A percentile compares a stretch with the other conserved stretches of the same genome.
phyloP scores from a whole-genome alignment of 2,888 invertebrate species.

The Caenorhabditis auriculariae region DNA sequence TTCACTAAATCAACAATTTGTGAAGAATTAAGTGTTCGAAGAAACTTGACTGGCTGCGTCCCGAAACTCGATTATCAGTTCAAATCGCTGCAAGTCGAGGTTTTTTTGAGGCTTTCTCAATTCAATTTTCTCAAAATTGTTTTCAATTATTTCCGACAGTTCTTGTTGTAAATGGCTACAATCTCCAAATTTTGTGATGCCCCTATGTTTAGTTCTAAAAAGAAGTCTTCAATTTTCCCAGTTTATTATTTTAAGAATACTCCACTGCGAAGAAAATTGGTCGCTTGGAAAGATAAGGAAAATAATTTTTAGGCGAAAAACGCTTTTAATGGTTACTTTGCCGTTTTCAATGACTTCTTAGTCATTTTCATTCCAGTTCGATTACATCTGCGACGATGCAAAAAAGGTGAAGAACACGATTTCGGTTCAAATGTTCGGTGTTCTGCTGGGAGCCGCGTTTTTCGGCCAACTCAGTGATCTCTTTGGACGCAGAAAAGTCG shows the following conservation, averaged over 20 bases:
- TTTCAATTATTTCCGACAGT: too few species aligned
- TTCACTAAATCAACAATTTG: slow-evolving; percentile 8
- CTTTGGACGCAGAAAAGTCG: slow-evolving; percentile 39
- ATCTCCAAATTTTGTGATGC: too few species aligned
- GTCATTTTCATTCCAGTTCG: slow-evolving; percentile 37
- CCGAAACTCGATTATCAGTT: slow-evolving; percentile 27
- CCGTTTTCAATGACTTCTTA: background rate
- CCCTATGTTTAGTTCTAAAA: too few species aligned
- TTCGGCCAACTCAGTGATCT: slow-evolving; percentile 52
- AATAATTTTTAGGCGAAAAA: too few species aligned
- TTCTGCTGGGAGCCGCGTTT: slow-evolving; percentile 46
- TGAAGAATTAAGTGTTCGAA: slow-evolving; percentile 3
- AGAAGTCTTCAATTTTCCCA: too few species aligned
- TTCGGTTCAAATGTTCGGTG: slow-evolving; percentile 48
- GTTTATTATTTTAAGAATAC: too few species aligned
- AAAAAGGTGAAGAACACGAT: slow-evolving; percentile 41
- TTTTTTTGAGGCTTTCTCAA: background rate
- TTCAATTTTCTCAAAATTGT: background rate
- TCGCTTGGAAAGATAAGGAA: too few species aligned
- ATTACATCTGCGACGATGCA: slow-evolving; percentile 34
- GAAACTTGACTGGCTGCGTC: slow-evolving; percentile 11
- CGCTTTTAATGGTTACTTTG: background rate
- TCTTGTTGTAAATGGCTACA: too few species aligned
- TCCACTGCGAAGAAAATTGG: too few species aligned
- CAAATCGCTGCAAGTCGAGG: slow-evolving; percentile 28